Base-by-base conservation (phyloP, 2,888 invertebrate genomes). In the Monochamus alternatus region DNA sequence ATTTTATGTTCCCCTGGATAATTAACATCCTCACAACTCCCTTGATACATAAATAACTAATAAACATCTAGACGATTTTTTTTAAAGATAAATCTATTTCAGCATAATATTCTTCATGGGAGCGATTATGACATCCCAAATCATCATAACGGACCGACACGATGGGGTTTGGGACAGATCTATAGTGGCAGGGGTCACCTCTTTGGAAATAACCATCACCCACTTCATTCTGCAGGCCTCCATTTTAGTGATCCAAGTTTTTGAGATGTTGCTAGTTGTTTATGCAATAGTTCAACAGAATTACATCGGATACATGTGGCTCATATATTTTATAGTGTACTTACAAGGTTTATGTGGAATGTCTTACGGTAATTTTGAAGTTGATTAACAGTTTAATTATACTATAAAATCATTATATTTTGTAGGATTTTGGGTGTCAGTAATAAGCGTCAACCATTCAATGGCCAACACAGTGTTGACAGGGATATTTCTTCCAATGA, bases 141-240 rank as follows among this genome's bases (percentile, higher is more conserved):
- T 95, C 31, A 94, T 97, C 86, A 94, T 96, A 78, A 91, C 94
- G 0, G 96, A 96, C 58, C 65, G 82, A 67, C 91, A 93, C 82
- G 96, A 96, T 87, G 96, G 97, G 4, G 93, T 97, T 78, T 94
- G 97, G 94, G 96, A 97, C 87, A 91, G 97, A 76, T 95, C 95
- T 74, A 91, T 96, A 0, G 95, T 97, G 5, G 95, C 97, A 78
- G 97, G 97, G 8, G 96, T 97, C 10, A 92, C 92, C 58, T 92
- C 95, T 0, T 88, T 92, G 52, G 96, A 97, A 90, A 94, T 97
- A 88, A 90, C 97, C 62, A 88, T 94, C 76, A 94, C 96, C 0
- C 97, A 97, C 87, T 92, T 97, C 74, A 85, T 93, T 12, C 92
- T 95, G 32, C 96, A 97, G 88, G 90, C 94, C 32, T 51, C 69